phyloP scores from a whole-genome alignment of 2,113 vertebrate genomes.

The Phylloscopus trochiloides region DNA sequence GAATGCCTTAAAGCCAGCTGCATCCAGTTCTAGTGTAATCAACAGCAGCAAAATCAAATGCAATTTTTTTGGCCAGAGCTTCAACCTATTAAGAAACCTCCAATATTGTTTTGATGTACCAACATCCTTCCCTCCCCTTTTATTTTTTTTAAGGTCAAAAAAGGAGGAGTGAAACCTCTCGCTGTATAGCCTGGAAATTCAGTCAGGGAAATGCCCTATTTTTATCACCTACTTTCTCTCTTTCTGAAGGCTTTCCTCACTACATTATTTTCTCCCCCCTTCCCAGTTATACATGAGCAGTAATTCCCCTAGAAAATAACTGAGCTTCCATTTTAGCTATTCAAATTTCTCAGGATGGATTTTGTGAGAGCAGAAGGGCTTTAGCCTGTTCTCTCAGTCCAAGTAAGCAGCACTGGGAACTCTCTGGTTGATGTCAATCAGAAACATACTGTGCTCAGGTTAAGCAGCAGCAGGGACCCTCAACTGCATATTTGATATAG shows the following conservation, averaged over 20 bases:
- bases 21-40: not conserved
- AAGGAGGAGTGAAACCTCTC: conserved; percentile 36
- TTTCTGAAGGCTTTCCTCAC: conserved; percentile 54
- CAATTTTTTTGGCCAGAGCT: not conserved
- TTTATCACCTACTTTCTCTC: conserved; percentile 67
- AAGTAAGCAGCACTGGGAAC: not conserved
- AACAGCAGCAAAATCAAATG: not conserved
- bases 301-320: conserved; percentile 63
- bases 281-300: conserved; percentile 28
- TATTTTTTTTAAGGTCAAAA: conserved; percentile 44
- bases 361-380: not conserved
- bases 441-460: not conserved
- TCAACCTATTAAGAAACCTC: not conserved
- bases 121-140: not conserved
- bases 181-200: conserved; percentile 52
- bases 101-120: not conserved
- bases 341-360: conserved; percentile 28
- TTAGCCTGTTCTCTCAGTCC: not conserved
- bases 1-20: not conserved
- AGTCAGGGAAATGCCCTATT: conserved; percentile 69
- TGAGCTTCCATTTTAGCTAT: conserved; percentile 52
- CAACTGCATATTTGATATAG: not conserved
- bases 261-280: conserved; percentile 45
- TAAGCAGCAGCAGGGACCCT: conserved; percentile 2
- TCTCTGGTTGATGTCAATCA: not conserved